Base-by-base conservation (phyloP, 2,113 vertebrate genomes). In the Syngnathoides biaculeatus region DNA sequence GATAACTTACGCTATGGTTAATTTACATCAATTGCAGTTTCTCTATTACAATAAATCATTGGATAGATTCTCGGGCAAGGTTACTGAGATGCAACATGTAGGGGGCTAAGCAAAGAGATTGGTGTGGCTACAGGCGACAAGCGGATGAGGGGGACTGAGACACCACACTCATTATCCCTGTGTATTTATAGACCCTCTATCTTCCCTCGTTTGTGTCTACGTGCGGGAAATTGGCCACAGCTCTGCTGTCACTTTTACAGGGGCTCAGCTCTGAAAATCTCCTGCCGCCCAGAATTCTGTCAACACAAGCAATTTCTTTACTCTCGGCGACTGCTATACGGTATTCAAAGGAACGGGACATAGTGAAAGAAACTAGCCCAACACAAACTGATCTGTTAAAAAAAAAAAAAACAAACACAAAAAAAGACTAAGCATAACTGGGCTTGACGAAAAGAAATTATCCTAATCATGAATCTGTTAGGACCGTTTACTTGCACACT, bases 161-260 rank as follows among this genome's bases (percentile, higher is more conserved):
- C 71, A 81, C 81, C 69, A 74, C 75, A 76, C 83, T 82, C 69
- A 86, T 87, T 89, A 87, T 71, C 58, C 75, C 55, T 62, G 69
- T 77, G 68, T 90, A 89, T 90, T 88, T 89, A 79, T 90, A 90
- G 86, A 71, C 53, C 68, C 72, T 77, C 87, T 67, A 83, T 86
- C 75, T 80, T 78, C 68, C 80, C 78, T 83, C 71, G 39, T 38
- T 56, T 43, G 68, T 50, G 56, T 56, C 50, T 62, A 61, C 30
- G 48, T 64, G 75, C 62, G 67, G 69, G 78, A 71, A 72, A 69
- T 84, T 73, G 78, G 83, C 84, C 79, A 84, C 8, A 26, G 65
- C 73, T 79, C 59, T 50, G 72, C 76, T 75, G 75, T 78, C 84
- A 76, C 75, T 81, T 83, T 85, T 26, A n/a, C 20, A 19, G 64